Base-by-base conservation (phyloP, 2,113 vertebrate genomes). In the Vulpes vulpes region DNA sequence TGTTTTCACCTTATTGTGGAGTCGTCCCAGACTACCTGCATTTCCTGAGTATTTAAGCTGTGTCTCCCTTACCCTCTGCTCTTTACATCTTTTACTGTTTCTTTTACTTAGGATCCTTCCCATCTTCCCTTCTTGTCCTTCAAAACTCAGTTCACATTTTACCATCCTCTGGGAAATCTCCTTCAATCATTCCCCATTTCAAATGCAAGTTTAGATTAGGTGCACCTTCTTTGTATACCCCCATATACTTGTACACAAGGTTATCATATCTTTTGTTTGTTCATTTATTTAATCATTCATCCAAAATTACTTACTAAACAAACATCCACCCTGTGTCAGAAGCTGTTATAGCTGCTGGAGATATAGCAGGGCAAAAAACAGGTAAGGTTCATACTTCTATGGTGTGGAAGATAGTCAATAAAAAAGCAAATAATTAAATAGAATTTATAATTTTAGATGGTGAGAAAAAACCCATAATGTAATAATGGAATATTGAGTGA, bases 241-340 rank as follows among this genome's bases (percentile, higher is more conserved):
- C 2, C 59, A 86, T 73, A 62, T 83, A 92, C 43, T 25, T 95
- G 11, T 55, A 80, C 32, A 32, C 17, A 95, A 32, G 86, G 5
- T 10, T 92, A 35, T 51, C n/a, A 51, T 25, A 71, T 3, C 5
- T 51, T 73, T 69, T 38, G 19, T 93, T 86, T 22, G 80, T 89
- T 94, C 25, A 84, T 25, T 59, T 62, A 64, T 60, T 92, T 2
- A 89, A 8, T 38, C 6, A 74, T 59, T 67, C 65, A 95, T 65
- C 91, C 15, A 65, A 89, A 95, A 92, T 49, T 95, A 49, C 89
- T 81, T 93, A 53, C 87, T 43, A 85, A 88, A 8, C 83, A 85
- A 88, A 8, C 83, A 94, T 20, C 12, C 11, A 43, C 10, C 65
- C 60, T 76, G 35, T 65, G 8, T 69, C 84, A 64, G 74, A 96